Percentiles rank a stretch among this genome's conserved stretches.
phyloP scores from a whole-genome alignment of 53 echinoderm and acorn worm species.

The Astropecten irregularis region DNA sequence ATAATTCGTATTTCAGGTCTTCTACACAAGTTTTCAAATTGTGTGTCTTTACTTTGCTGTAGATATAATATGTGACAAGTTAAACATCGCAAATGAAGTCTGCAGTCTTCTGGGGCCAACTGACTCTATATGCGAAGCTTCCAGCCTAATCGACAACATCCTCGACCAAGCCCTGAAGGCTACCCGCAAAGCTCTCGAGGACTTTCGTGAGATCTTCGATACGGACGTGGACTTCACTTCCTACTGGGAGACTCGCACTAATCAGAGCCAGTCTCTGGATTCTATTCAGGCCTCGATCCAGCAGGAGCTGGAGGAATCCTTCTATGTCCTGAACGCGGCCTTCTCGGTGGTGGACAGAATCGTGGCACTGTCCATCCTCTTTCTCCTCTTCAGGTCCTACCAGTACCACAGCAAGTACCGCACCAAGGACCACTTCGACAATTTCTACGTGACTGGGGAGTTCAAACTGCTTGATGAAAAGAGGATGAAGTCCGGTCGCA shows the following conservation, averaged over 20 bases:
- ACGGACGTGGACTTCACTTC: constrained; percentile 74
- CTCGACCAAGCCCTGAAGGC: constrained; percentile 50
- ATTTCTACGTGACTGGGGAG: constrained; percentile 81
- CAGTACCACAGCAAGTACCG: constrained; percentile 82
- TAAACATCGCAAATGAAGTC: constrained; percentile 49
- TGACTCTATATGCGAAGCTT: constrained; percentile 60
- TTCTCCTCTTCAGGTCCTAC: constrained; percentile 73
- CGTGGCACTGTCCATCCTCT: constrained; percentile 79
- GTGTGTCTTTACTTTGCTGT: too few species aligned
- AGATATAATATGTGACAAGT: too few species aligned
- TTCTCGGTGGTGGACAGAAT: constrained; percentile 80
- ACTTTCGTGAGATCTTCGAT: constrained; percentile 51
- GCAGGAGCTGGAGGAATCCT: constrained; percentile 66
- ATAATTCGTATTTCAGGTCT: too few species aligned
- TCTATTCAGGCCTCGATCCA: constrained; percentile 74
- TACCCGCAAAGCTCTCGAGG: constrained; percentile 39
- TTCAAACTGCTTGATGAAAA: constrained; percentile 77
- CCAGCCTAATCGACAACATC: constrained; percentile 42
- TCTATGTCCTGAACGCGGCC: constrained; percentile 59
- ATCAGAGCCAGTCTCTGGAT: constrained; percentile 66
- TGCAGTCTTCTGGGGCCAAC: constrained; percentile 60
- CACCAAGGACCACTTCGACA: constrained; percentile 88
- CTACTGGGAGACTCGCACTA: constrained; percentile 71
- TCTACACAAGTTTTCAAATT: too few species aligned
- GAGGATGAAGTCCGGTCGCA: constrained; percentile 56